These are phyloP conservation scores for Atractosteus spatula DNA, from an alignment of 2,113 vertebrate species.

Conservation along the genomic window DNA sequence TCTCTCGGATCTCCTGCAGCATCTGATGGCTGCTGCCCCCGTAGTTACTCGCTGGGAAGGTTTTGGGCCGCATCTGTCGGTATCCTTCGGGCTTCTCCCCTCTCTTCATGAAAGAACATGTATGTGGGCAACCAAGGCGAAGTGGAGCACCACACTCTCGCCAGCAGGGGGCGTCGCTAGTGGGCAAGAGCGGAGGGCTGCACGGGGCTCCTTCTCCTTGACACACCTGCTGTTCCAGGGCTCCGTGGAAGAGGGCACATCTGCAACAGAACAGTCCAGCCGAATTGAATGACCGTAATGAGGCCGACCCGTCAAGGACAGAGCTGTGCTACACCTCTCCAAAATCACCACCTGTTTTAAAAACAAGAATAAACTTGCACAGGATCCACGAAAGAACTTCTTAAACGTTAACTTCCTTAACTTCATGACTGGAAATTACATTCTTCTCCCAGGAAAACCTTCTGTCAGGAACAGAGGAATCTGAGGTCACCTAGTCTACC, in stretches of 20 bases:
- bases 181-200: not conserved
- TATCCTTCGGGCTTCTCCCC: conserved; percentile 93
- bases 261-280: not conserved
- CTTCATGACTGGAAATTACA: too few species aligned
- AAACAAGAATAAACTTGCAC: not conserved
- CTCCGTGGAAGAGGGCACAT: not conserved
- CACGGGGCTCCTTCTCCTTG: not conserved
- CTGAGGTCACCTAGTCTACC: too few species aligned
- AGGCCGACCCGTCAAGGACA: not conserved
- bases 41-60: conserved; percentile 91
- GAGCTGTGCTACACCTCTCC: not conserved
- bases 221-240: conserved; percentile 44
- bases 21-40: conserved; percentile 93
- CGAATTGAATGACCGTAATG: not conserved
- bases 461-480: too few species aligned
- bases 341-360: not conserved
- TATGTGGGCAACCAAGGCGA: conserved; percentile 63
- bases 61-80: conserved; percentile 98
- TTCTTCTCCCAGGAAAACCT: too few species aligned
- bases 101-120: conserved; percentile 96
- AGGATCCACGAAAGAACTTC: too few species aligned
- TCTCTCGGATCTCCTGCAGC: conserved; percentile 96
- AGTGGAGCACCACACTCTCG: conserved; percentile 50
- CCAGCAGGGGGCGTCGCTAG: not conserved
- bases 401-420: too few species aligned